Conservation (phyloP, 2,797 vertebrate species). For the Diglossa cyanea region DNA sequence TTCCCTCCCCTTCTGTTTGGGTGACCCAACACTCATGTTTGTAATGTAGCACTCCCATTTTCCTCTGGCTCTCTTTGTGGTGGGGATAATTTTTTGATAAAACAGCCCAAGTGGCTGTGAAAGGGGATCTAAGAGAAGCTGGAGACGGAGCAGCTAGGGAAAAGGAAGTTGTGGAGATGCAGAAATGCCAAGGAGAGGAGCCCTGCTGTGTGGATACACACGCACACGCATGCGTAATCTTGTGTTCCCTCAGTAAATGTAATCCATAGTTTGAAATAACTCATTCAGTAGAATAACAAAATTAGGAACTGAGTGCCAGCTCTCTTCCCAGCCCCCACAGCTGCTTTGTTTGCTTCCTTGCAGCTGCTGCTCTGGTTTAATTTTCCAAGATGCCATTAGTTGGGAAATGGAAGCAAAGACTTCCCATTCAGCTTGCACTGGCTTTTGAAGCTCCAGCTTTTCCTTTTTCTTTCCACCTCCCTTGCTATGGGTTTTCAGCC, state of each 20-base stretch:
- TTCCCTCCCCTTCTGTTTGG: neutral
- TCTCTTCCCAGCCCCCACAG: neutral
- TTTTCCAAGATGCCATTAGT: constrained; percentile 39
- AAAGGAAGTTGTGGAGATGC: neutral
- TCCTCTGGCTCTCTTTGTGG: neutral
- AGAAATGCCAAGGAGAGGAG: neutral
- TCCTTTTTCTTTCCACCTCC: neutral
- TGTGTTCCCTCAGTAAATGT: neutral
- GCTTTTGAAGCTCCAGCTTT: neutral
- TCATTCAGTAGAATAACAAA: constrained; percentile 51
- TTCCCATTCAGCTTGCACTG: neutral
- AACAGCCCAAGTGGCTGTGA: neutral
- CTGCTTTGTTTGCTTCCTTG: constrained; percentile 51
- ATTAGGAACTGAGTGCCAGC: constrained; percentile 9
- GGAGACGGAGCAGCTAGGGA: neutral
- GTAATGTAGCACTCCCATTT: neutral
- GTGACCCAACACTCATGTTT: constrained; percentile 38
- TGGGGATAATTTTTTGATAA: neutral
- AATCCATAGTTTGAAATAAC: constrained; percentile 46
- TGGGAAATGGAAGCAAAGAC: constrained; percentile 3
- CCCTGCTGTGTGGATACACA: neutral
- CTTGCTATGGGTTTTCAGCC: neutral
- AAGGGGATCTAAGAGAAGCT: neutral
- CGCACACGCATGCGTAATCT: rapidly evolving
- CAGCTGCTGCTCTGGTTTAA: constrained; percentile 54